Percentiles rank a stretch among this genome's conserved stretches.
phyloP scores from a whole-genome alignment of 2,888 invertebrate genomes.

The Oxycera nigricornis region DNA sequence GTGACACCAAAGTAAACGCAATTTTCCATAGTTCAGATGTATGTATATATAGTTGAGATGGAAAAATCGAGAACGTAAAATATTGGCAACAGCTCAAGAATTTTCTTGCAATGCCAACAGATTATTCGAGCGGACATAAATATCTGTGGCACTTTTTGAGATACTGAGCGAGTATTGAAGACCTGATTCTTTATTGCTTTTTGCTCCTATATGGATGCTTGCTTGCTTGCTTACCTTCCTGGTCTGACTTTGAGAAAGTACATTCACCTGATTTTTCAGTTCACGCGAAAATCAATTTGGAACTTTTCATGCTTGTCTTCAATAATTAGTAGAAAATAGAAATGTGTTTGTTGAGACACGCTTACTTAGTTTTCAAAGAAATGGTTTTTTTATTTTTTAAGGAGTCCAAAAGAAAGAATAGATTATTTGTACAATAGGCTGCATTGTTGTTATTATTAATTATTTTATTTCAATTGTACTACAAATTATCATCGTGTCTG shows the following conservation, averaged over 20 bases:
- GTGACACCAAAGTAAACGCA: slow-evolving; percentile 13
- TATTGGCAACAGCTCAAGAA: slow-evolving; percentile 33
- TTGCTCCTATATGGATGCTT: neutral
- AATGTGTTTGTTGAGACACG: too few species aligned
- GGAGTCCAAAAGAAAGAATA: too few species aligned
- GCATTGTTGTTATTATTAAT: too few species aligned
- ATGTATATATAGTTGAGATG: neutral
- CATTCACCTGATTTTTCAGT: slow-evolving; percentile 16
- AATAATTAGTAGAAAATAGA: too few species aligned
- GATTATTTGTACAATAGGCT: too few species aligned
- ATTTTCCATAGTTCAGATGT: slow-evolving; percentile 2
- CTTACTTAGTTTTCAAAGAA: too few species aligned
- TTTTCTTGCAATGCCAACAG: slow-evolving; percentile 31
- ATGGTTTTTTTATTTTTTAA: too few species aligned
- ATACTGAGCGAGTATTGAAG: neutral
- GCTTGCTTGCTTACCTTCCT: neutral
- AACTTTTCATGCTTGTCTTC: too few species aligned
- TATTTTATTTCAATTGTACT: too few species aligned
- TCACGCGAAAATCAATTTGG: neutral
- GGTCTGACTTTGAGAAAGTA: slow-evolving; percentile 17
- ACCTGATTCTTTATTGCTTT: neutral
- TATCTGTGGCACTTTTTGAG: slow-evolving; percentile 8
- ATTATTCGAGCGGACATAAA: slow-evolving; percentile 32
- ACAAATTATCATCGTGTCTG: too few species aligned
- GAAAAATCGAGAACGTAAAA: slow-evolving; percentile 16